phyloP scores from a whole-genome alignment of 2,797 vertebrate genomes.

The Momotus momota region DNA sequence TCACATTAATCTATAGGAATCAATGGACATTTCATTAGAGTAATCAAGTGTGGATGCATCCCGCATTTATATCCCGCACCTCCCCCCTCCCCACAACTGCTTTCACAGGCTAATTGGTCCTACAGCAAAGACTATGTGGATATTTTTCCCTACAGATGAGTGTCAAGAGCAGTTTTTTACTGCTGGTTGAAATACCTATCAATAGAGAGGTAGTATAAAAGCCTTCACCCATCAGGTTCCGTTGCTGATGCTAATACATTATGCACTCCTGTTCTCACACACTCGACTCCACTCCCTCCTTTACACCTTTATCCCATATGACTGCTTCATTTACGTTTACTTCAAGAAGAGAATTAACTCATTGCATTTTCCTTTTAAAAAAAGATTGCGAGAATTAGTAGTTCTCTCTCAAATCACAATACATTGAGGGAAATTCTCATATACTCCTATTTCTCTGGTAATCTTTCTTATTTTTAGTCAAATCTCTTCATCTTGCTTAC shows the following conservation, averaged over 20 bases:
- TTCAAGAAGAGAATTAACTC: conserved; percentile 1
- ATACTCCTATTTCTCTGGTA: not conserved
- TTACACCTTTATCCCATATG: conserved; percentile 25
- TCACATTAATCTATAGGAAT: conserved; percentile 88
- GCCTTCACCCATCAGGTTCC: conserved; percentile 66
- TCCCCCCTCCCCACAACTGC: conserved; percentile 64
- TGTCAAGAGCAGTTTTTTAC: conserved; percentile 81
- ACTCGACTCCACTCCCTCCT: conserved; percentile 15
- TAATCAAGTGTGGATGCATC: conserved; percentile 86
- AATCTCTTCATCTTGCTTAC: not conserved
- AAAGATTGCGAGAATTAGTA: not conserved
- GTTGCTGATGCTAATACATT: conserved; percentile 65
- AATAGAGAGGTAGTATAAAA: conserved; percentile 77
- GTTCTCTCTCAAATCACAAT: not conserved
- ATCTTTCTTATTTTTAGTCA: not conserved
- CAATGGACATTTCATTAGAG: conserved; percentile 90
- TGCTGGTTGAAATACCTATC: conserved; percentile 79
- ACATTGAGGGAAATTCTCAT: not conserved
- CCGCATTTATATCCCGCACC: conserved; percentile 79
- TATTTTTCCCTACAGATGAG: conserved; percentile 80
- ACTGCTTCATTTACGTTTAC: not conserved
- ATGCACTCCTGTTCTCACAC: conserved; percentile 38
- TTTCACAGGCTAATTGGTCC: conserved; percentile 82
- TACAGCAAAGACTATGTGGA: conserved; percentile 77
- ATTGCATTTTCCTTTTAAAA: not conserved